Conservation (phyloP, 92 coral and sea anemone species). For the Epizoanthus scotinus region DNA sequence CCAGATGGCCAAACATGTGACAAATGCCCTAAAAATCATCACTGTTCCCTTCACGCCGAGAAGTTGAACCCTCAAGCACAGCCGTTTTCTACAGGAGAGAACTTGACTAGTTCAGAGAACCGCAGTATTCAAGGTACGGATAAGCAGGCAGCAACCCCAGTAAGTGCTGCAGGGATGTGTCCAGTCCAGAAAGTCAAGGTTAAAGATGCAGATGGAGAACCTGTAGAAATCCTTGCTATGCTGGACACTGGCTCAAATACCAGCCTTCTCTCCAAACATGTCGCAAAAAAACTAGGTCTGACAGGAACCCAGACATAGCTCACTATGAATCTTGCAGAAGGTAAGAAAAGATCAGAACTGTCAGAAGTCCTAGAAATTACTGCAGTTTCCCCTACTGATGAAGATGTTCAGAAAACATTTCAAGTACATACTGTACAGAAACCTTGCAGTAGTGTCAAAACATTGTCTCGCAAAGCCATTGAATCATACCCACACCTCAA, state of each 20-base stretch:
- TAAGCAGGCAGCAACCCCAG: constrained; percentile 15
- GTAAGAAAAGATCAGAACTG: constrained; percentile 56
- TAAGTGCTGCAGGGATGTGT: constrained; percentile 52
- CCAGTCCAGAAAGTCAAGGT: constrained; percentile 65
- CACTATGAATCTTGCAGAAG: constrained; percentile 75
- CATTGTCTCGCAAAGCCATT: constrained; percentile 43
- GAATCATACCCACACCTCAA: constrained; percentile 47
- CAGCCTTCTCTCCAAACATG: constrained; percentile 52
- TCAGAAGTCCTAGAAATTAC: constrained; percentile 55
- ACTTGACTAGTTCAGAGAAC: constrained; percentile 28
- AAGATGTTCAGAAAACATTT: constrained; percentile 48
- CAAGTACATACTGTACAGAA: constrained; percentile 66
- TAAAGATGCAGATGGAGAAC: constrained; percentile 46
- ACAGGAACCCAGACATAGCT: constrained; percentile 55
- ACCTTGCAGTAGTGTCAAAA: constrained; percentile 67
- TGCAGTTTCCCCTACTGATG: constrained; percentile 52
- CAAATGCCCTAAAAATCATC: constrained; percentile 57
- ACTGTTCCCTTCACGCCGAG: constrained; percentile 54
- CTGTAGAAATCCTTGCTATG: constrained; percentile 61
- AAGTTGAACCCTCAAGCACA: constrained; percentile 42
- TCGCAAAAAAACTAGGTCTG: constrained; percentile 49
- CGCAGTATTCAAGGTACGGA: constrained; percentile 35
- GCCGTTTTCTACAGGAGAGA: constrained; percentile 30
- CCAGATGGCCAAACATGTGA: constrained; percentile 63
- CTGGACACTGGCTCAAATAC: constrained; percentile 60